Conservation (phyloP, 1,140 invertebrate species). For the Pogonus chalceus region DNA sequence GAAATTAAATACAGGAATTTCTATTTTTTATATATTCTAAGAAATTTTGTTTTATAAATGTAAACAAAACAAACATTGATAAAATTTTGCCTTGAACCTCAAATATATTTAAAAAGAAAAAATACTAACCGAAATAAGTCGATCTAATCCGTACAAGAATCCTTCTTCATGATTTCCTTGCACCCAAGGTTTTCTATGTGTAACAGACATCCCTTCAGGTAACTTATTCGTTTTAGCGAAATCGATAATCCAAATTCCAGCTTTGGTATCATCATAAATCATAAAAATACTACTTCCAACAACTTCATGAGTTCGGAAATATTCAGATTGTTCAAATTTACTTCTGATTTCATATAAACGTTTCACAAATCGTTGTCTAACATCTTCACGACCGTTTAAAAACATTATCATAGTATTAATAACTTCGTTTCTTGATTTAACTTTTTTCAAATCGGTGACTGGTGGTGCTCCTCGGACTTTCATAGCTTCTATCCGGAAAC, state of each 20-base stretch:
- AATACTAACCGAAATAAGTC: constrained; percentile 52
- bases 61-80: no score
- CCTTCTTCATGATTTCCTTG: constrained; percentile 94
- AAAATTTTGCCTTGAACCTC: no score
- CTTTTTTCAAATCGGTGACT: constrained; percentile 64
- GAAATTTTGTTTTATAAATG: background rate
- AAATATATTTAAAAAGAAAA: background rate
- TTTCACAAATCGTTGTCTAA: constrained; percentile 57
- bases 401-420: constrained; percentile 70
- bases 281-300: constrained; percentile 92
- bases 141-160: constrained; percentile 81
- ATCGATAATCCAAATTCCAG: constrained; percentile 91
- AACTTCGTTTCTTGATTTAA: constrained; percentile 69
- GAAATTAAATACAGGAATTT: no score
- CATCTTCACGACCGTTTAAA: constrained; percentile 52
- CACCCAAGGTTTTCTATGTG: constrained; percentile 69
- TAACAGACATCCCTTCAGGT: constrained; percentile 56
- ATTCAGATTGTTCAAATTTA: constrained; percentile 73
- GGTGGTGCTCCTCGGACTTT: constrained; percentile 67
- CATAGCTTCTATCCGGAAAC: constrained; percentile 93
- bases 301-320: constrained; percentile 85
- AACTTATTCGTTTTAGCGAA: constrained; percentile 84
- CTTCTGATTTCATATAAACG: constrained; percentile 67
- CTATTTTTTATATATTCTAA: no score
- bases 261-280: constrained; percentile 77